These are phyloP conservation scores for Prolemur simus DNA, from an alignment of 2,113 vertebrate genomes.

Conservation along the genomic window DNA sequence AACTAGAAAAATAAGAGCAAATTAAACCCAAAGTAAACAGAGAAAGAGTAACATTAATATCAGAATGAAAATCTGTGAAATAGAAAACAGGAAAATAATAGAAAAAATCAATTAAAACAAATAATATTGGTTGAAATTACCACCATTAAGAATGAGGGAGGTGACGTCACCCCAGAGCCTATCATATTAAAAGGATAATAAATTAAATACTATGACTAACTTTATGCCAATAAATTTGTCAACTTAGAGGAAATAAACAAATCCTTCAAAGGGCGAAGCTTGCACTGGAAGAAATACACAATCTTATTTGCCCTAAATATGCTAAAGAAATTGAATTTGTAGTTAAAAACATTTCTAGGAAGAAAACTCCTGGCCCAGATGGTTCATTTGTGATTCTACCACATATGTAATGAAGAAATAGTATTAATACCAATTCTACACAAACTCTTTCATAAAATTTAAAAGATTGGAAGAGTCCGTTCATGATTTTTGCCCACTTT, in stretches of 20 bases:
- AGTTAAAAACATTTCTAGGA: background rate
- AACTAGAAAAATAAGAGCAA: background rate
- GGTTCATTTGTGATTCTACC: background rate
- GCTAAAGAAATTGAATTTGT: background rate
- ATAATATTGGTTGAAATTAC: background rate
- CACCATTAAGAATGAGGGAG: background rate
- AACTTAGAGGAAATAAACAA: background rate
- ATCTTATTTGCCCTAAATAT: background rate
- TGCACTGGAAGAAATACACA: background rate
- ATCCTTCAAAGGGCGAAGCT: background rate
- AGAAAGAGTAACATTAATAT: background rate
- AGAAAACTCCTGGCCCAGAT: background rate
- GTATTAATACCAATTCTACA: background rate
- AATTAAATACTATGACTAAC: background rate
- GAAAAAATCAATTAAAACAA: background rate
- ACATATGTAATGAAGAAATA: background rate
- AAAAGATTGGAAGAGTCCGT: background rate
- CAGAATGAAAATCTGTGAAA: background rate
- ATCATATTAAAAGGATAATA: too few relatives aligned
- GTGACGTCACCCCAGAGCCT: background rate
- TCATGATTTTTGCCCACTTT: too few relatives aligned
- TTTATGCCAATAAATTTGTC: background rate
- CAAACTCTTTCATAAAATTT: background rate
- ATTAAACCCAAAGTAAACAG: background rate
- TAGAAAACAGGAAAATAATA: background rate